A percentile compares a stretch with the other conserved stretches of the same genome.
These are phyloP conservation scores for Tholera decimalis DNA, from an alignment of 2,888 invertebrate species.

Conservation along the genomic window DNA sequence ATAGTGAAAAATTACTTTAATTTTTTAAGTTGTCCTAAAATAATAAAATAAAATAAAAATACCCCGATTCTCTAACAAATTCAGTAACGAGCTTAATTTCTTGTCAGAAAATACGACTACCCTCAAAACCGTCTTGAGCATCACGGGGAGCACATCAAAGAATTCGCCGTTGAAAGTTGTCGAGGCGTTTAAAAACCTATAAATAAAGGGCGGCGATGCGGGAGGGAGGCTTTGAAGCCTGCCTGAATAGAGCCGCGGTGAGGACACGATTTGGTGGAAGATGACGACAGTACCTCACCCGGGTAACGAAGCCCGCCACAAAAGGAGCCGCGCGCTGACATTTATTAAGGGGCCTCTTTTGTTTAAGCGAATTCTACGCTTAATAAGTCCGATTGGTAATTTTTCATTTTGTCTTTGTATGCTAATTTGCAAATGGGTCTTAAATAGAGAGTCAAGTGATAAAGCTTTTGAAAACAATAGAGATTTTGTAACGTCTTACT, in stretches of 20 bases:
- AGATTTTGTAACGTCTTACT: background rate
- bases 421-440: background rate
- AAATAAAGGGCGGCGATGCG: slow-evolving; percentile 38
- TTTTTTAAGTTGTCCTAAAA: too few species aligned
- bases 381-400: slow-evolving; percentile 50
- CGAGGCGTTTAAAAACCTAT: slow-evolving; percentile 40
- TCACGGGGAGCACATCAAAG: slow-evolving; percentile 36
- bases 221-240: slow-evolving; percentile 46
- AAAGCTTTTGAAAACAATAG: background rate
- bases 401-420: slow-evolving; percentile 40
- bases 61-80: background rate
- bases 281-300: slow-evolving; percentile 63
- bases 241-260: slow-evolving; percentile 40
- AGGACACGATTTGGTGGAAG: slow-evolving; percentile 45
- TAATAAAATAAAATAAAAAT: too few species aligned
- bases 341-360: slow-evolving; percentile 64
- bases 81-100: background rate
- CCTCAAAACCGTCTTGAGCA: slow-evolving; percentile 24
- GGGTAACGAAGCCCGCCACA: slow-evolving; percentile 54
- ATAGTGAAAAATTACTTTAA: too few species aligned
- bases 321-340: slow-evolving; percentile 59
- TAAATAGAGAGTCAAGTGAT: background rate
- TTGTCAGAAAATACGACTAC: slow-evolving; percentile 2
- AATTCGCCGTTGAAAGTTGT: slow-evolving; percentile 28
- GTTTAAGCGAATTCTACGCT: slow-evolving; percentile 55